Conservation (phyloP, 2,797 vertebrate genomes). For the Pantherophis alleghaniensis region DNA sequence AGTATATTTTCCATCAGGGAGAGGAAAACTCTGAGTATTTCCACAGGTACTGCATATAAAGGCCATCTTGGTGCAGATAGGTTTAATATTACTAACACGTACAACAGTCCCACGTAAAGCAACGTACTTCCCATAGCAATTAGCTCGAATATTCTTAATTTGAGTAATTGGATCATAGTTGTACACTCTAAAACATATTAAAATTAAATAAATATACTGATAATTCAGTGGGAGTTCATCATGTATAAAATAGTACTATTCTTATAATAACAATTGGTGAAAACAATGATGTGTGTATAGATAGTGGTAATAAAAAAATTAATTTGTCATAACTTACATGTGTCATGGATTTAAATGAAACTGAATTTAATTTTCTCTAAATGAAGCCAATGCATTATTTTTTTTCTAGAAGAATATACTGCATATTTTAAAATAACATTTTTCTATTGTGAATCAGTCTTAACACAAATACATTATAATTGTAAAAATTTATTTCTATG, state of each 20-base stretch:
- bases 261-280: background rate
- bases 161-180: constrained; percentile 90
- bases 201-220: background rate
- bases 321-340: no score
- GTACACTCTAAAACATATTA: constrained; percentile 78
- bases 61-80: constrained; percentile 88
- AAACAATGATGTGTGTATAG: background rate
- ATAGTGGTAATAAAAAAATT: no score
- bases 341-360: background rate
- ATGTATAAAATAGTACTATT: background rate
- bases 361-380: background rate
- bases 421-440: background rate
- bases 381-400: background rate
- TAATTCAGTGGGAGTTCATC: background rate
- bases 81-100: constrained; percentile 91
- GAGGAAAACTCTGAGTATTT: constrained; percentile 76
- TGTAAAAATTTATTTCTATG: background rate
- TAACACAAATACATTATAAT: background rate
- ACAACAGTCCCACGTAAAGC: constrained; percentile 90
- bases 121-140: constrained; percentile 88
- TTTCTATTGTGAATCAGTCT: background rate
- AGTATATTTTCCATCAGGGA: constrained; percentile 88
- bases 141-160: constrained; percentile 86
- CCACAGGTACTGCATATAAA: constrained; percentile 85
- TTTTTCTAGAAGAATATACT: background rate